Evolutionary conservation across 2,797 vertebrate genomes (phyloP).

Genomic region (Protonibea diacanthus): DNA sequence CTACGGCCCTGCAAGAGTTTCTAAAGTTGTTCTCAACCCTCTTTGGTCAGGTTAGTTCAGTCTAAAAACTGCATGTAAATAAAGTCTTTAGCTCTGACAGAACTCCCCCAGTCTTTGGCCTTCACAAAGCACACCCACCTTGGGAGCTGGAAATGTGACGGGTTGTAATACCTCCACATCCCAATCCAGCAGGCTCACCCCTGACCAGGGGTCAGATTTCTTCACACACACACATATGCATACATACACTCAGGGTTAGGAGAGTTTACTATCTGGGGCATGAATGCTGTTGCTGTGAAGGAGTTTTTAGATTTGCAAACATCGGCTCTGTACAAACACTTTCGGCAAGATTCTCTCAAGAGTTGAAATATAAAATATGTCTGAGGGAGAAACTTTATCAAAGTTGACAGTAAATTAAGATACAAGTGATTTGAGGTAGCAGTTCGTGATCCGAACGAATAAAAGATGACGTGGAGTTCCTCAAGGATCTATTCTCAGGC

Average conservation of each 20-base stretch:
- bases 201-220: constrained; percentile 66
- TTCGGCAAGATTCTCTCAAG: too few relatives aligned
- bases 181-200: constrained; percentile 90
- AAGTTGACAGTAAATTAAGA: too few relatives aligned
- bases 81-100: not conserved
- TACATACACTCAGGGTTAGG: constrained; percentile 28
- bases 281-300: not conserved
- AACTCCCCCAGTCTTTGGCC: not conserved
- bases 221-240: constrained; percentile 17
- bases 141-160: constrained; percentile 52
- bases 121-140: constrained; percentile 58
- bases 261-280: not conserved
- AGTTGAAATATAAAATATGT: too few relatives aligned
- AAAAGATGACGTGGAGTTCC: too few relatives aligned
- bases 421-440: too few relatives aligned
- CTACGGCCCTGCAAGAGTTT: not conserved
- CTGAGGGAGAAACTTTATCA: too few relatives aligned
- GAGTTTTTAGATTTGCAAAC: not conserved
- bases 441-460: too few relatives aligned
- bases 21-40: not conserved
- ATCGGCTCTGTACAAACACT: too few relatives aligned
- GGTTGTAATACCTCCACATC: constrained; percentile 91
- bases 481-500: too few relatives aligned
- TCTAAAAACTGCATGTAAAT: constrained; percentile 30
- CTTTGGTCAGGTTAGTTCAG: not conserved